Percentiles rank a stretch among this genome's conserved stretches.
phyloP scores from a whole-genome alignment of 2,888 invertebrate genomes.

The Pyrochroa serraticornis region DNA sequence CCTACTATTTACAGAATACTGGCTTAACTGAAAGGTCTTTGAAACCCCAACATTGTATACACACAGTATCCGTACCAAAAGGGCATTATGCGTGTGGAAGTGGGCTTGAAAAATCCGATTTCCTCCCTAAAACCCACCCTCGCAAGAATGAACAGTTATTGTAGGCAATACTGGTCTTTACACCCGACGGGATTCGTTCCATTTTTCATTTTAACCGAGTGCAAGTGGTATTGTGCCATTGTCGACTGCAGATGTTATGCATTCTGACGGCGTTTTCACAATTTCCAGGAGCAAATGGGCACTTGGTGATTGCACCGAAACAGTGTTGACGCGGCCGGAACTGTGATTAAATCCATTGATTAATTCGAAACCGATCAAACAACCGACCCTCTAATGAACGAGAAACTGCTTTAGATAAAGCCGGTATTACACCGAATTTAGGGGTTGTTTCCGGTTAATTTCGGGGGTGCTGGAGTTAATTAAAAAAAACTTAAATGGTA shows the following conservation, averaged over 20 bases:
- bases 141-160: slow-evolving; percentile 47
- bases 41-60: slow-evolving; percentile 51
- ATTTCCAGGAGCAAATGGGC: slow-evolving; percentile 5
- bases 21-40: slow-evolving; percentile 45
- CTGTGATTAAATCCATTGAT: slow-evolving; percentile 7
- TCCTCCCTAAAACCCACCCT: slow-evolving; percentile 55
- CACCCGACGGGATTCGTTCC: slow-evolving; percentile 15
- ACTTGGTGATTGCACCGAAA: slow-evolving; percentile 16
- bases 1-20: slow-evolving; percentile 44
- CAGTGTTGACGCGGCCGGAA: slow-evolving; percentile 17
- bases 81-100: slow-evolving; percentile 57
- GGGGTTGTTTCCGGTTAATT: not conserved
- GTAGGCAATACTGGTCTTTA: slow-evolving; percentile 33
- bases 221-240: slow-evolving; percentile 24
- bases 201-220: slow-evolving; percentile 18
- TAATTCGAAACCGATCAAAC: slow-evolving; percentile 21
- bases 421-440: slow-evolving; percentile 11
- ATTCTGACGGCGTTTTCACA: slow-evolving; percentile 23
- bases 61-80: slow-evolving; percentile 45
- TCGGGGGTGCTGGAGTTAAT: no score
- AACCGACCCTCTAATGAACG: slow-evolving; percentile 8
- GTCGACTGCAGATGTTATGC: slow-evolving; percentile 29
- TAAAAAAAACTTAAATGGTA: no score
- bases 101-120: slow-evolving; percentile 60
- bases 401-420: slow-evolving; percentile 8